Evolutionary conservation across 1,140 invertebrate species (phyloP), one percentile per base, ranked within the genome.

Genomic region (Drosophila serrata): DNA sequence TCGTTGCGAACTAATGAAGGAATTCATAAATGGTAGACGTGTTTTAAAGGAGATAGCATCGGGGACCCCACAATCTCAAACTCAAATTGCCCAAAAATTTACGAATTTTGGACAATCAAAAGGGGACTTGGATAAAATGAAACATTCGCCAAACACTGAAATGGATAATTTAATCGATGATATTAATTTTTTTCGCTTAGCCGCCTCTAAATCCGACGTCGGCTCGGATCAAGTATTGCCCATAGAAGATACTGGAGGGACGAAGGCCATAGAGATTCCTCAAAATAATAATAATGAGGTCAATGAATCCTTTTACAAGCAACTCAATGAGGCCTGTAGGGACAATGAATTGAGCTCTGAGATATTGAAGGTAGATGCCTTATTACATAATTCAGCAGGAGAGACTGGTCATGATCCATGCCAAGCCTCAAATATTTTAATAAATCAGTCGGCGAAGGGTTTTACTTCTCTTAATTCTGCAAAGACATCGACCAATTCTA

Each of bases 241-340:
- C 2, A 91, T 92, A 29, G 91, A 87, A 53, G 91, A 92, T 48
- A 70, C 91, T 13, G 91, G 91, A 4, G 91, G 91, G 53, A 87
- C 82, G 19, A 37, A 22, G 8, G 35, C 19, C 19, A 6, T 8
- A 57, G 13, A 19, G 4, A 31, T 27, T 12, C 7, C 49, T 15
- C 13, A 42, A 56, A 9, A 48, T 31, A 48, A n/a, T n/a, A 55
- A 63, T 29, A 95, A 96, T 91, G 97, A 98, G 93, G 96, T 97
- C 6, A 96, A 97, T 90, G 97, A 98, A 93, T 96, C 96, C 12
- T 98, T 98, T 93, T 98, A 98, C 92, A 95, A 96, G 75, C 97
- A 96, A 91, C 94, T 98, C 19, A 98, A 98, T 93, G 96, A 96
- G 90, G 97, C 96, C 24, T 97, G 97, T 93, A 94, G 97, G 40